Conservation (phyloP, 2,888 invertebrate species). For the Aplocera efformata region DNA sequence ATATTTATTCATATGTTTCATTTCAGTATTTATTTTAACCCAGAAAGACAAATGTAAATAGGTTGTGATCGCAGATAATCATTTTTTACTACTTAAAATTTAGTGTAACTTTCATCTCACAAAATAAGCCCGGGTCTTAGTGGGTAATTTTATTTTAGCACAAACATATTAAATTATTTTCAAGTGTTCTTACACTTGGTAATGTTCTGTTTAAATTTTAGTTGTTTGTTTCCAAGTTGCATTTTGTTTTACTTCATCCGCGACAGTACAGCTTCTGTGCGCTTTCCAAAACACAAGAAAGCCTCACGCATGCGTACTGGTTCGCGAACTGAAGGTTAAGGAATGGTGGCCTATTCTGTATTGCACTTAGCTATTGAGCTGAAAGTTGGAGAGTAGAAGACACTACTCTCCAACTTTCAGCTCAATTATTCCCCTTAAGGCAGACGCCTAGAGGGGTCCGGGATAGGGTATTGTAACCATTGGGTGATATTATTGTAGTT, state of each 20-base stretch:
- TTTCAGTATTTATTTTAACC: too few relatives aligned
- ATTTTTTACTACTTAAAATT: slow-evolving; percentile 10
- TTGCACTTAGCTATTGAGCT: too few relatives aligned
- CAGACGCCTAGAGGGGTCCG: too few relatives aligned
- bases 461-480: too few relatives aligned
- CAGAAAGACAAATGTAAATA: slow-evolving; percentile 19
- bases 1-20: too few relatives aligned
- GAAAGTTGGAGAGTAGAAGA: too few relatives aligned
- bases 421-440: too few relatives aligned
- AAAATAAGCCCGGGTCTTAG: slow-evolving; percentile 2
- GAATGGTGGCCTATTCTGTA: too few relatives aligned
- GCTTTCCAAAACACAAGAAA: slow-evolving; percentile 50
- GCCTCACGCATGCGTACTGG: slow-evolving; percentile 58
- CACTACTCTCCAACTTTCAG: too few relatives aligned
- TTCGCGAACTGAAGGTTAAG: slow-evolving; percentile 24
- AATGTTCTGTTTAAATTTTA: not conserved
- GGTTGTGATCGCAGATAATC: slow-evolving; percentile 18
- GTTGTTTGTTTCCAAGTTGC: not conserved
- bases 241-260: slow-evolving; percentile 16
- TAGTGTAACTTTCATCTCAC: slow-evolving; percentile 17
- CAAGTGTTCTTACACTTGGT: not conserved
- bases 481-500: too few relatives aligned
- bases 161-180: slow-evolving; percentile 9
- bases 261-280: slow-evolving; percentile 61
- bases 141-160: slow-evolving; percentile 14